Conservation (phyloP, 2,113 vertebrate genomes). For the Paradoxurus hermaphroditus region DNA sequence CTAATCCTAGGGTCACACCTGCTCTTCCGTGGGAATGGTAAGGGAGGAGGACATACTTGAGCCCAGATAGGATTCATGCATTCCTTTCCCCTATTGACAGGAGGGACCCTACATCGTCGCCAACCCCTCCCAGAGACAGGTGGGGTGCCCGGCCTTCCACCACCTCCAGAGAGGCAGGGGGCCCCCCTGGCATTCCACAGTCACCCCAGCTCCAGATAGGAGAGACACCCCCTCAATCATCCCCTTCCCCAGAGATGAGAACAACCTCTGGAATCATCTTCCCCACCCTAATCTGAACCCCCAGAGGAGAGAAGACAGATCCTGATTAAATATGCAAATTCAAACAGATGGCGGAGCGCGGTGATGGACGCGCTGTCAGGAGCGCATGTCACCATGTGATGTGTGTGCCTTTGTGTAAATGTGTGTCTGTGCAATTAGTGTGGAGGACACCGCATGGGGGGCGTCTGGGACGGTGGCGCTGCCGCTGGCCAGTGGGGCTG, state of each 20-base stretch:
- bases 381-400: slow-evolving; percentile 3
- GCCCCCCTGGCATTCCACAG: background rate
- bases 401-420: background rate
- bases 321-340: slow-evolving; percentile 74
- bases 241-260: background rate
- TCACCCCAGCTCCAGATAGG: background rate
- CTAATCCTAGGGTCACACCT: background rate
- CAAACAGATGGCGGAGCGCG: slow-evolving; percentile 48
- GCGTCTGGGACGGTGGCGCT: background rate
- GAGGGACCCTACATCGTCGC: background rate
- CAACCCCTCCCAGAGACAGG: background rate
- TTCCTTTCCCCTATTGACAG: background rate
- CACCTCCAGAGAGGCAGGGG: background rate
- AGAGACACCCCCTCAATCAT: background rate
- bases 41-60: too few species aligned
- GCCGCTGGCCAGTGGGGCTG: background rate
- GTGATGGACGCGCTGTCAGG: slow-evolving; percentile 69
- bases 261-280: slow-evolving; percentile 35
- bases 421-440: background rate
- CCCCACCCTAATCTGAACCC: slow-evolving; percentile 17
- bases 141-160: background rate
- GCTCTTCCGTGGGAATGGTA: background rate
- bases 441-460: fast-evolving
- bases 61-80: background rate
- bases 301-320: slow-evolving; percentile 58